A percentile compares a stretch with the other conserved stretches of the same genome.
Evolutionary conservation across 2,797 vertebrate species (phyloP).

Genomic region (Xiphophorus birchmanni): DNA sequence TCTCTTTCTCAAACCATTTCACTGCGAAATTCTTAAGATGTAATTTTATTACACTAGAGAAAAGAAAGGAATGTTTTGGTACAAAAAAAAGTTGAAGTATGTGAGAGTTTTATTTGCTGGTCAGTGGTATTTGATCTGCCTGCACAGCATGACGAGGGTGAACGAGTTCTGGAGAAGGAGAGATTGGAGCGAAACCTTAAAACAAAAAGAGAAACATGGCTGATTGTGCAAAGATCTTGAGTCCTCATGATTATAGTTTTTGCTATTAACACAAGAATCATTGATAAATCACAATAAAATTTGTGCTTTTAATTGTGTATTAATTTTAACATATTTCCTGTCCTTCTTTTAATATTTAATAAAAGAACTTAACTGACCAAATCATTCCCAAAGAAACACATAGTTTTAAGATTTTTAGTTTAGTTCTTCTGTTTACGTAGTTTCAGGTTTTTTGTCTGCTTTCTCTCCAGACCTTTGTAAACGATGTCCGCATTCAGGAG

Average conservation of each 20-base stretch:
- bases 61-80: constrained; percentile 54
- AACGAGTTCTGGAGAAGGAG: constrained; percentile 12
- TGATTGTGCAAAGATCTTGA: constrained; percentile 11
- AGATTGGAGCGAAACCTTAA: constrained; percentile 15
- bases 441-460: constrained; percentile 1
- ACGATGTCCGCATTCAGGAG: constrained; percentile 96
- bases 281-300: background rate
- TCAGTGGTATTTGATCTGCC: constrained; percentile 48
- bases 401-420: background rate
- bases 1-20: constrained; percentile 20
- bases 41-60: constrained; percentile 33
- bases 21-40: constrained; percentile 22
- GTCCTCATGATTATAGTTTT: background rate
- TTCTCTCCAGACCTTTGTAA: constrained; percentile 93
- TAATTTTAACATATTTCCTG: background rate
- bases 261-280: background rate
- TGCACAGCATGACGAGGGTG: constrained; percentile 24
- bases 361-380: background rate
- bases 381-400: background rate
- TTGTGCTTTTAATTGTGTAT: too few relatives aligned
- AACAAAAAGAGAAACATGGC: background rate
- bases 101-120: constrained; percentile 55
- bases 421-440: background rate
- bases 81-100: constrained; percentile 30
- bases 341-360: background rate